Conservation (phyloP, 2,797 vertebrate species). For the Naso thynnoides region DNA sequence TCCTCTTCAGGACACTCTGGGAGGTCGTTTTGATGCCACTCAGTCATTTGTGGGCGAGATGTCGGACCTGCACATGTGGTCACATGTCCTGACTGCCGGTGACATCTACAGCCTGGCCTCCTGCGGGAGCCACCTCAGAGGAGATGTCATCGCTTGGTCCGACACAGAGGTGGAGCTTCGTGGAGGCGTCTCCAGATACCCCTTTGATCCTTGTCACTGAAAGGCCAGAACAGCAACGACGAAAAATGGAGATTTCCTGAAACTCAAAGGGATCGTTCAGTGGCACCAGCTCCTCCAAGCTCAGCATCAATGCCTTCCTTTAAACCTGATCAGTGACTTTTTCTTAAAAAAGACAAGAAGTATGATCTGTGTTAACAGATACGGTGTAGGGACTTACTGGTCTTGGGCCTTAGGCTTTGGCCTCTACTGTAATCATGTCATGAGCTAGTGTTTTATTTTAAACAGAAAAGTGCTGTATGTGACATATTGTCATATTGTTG, state of each 20-base stretch:
- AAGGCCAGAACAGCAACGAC: slow-evolving; percentile 1
- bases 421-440: slow-evolving; percentile 12
- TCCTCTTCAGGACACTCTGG: slow-evolving; percentile 85
- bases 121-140: slow-evolving; percentile 82
- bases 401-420: slow-evolving; percentile 20
- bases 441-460: slow-evolving; percentile 52
- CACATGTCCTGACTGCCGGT: slow-evolving; percentile 80
- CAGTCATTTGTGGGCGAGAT: slow-evolving; percentile 90
- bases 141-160: slow-evolving; percentile 87
- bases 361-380: slow-evolving; percentile 55
- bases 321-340: slow-evolving; percentile 42
- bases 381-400: slow-evolving; percentile 22
- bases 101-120: slow-evolving; percentile 87
- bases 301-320: slow-evolving; percentile 74
- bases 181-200: slow-evolving; percentile 86
- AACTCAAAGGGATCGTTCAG: slow-evolving; percentile 8
- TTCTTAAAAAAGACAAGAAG: slow-evolving; percentile 22
- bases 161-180: slow-evolving; percentile 86
- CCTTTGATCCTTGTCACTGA: slow-evolving; percentile 88
- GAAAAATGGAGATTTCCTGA: not conserved
- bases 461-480: slow-evolving; percentile 64
- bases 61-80: slow-evolving; percentile 90
- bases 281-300: not conserved
- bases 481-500: slow-evolving; percentile 79
- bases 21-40: slow-evolving; percentile 89